Conservation (phyloP, 2,797 vertebrate species). For the Semaprochilodus insignis region DNA sequence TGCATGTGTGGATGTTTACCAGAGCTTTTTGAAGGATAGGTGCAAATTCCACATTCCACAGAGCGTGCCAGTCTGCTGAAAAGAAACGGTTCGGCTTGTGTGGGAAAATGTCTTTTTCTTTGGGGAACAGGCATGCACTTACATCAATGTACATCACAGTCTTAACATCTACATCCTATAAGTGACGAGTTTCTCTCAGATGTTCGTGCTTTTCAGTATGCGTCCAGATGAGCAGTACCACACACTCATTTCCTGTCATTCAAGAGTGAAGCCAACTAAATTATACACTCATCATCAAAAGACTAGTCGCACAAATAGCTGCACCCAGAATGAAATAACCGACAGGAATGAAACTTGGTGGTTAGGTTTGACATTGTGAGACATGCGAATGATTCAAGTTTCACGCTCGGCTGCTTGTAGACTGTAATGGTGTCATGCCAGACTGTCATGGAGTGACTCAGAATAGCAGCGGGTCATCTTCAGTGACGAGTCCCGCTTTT, state of each 20-base stretch:
- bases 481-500: too few species aligned
- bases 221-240: not conserved
- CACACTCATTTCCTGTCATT: not conserved
- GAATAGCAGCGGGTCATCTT: too few species aligned
- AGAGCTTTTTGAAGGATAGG: not conserved
- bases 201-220: not conserved
- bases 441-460: too few species aligned
- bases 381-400: too few species aligned
- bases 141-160: not conserved
- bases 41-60: not conserved
- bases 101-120: not conserved
- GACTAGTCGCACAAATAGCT: too few species aligned
- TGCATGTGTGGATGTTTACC: constrained; percentile 29
- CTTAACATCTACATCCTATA: not conserved
- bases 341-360: too few species aligned
- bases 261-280: not conserved
- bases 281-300: not conserved
- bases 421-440: too few species aligned
- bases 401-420: too few species aligned
- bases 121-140: not conserved
- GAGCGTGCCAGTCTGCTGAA: not conserved
- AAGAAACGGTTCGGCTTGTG: not conserved
- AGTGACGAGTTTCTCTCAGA: not conserved
- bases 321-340: too few species aligned
- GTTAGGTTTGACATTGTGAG: too few species aligned